phyloP scores from a whole-genome alignment of 1,140 invertebrate genomes.

The Goniozus legneri region DNA sequence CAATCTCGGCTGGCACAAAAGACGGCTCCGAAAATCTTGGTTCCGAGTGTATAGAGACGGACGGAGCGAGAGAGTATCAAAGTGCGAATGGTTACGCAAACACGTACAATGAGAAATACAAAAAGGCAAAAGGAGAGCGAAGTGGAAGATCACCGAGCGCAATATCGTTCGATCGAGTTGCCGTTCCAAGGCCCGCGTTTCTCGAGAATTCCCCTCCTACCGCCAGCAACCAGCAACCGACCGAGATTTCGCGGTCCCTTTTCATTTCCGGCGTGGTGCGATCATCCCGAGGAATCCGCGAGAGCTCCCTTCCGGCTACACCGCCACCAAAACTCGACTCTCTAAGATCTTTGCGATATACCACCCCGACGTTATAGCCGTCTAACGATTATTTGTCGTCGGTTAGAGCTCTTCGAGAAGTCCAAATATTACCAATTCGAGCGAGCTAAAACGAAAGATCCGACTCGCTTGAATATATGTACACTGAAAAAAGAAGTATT shows the following conservation, averaged over 20 bases:
- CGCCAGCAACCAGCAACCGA: background rate
- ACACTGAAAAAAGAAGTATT: no score
- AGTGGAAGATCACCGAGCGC: conserved; percentile 10
- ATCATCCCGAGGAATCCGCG: background rate
- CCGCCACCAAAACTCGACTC: no score
- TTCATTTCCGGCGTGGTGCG: background rate
- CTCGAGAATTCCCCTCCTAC: background rate
- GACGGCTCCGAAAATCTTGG: background rate
- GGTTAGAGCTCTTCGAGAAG: no score
- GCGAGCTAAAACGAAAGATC: no score
- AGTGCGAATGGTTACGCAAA: conserved; percentile 4
- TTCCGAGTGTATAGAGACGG: background rate
- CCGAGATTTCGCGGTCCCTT: background rate
- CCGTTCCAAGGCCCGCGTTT: conserved; percentile 8
- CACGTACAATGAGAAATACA: conserved; percentile 18
- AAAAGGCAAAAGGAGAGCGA: background rate
- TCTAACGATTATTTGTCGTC: no score
- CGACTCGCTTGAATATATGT: no score
- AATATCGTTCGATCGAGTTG: conserved; percentile 30
- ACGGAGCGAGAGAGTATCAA: background rate
- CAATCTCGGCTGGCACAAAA: background rate
- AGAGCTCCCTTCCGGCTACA: background rate
- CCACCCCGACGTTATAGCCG: no score
- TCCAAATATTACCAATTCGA: no score
- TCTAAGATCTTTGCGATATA: no score